A percentile compares a stretch with the other conserved stretches of the same genome.
Conservation (phyloP, 2,113 vertebrate species). For the Pycnonotus jocosus region DNA sequence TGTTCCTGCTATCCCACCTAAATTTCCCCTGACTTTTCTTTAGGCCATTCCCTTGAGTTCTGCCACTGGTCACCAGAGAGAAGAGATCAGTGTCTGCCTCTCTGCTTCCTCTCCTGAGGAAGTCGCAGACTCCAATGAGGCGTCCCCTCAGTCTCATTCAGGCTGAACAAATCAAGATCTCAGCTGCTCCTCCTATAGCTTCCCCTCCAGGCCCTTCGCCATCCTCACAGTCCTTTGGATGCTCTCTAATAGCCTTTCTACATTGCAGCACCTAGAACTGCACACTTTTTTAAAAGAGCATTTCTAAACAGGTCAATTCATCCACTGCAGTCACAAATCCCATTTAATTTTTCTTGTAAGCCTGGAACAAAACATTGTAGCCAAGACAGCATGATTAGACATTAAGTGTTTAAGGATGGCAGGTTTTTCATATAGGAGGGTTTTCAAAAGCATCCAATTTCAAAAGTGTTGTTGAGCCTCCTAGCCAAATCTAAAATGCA, state of each 20-base stretch:
- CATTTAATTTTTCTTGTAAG: not conserved
- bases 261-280: not conserved
- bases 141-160: not conserved
- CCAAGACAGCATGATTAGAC: not conserved
- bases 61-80: not conserved
- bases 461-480: not conserved
- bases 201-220: not conserved
- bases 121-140: not conserved
- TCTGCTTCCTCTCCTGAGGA: not conserved
- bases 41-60: rapidly evolving
- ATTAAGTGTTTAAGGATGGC: not conserved
- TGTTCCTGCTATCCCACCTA: not conserved
- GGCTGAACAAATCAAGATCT: not conserved
- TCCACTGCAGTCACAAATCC: not conserved
- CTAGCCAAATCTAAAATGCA: not conserved
- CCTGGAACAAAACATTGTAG: not conserved
- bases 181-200: not conserved
- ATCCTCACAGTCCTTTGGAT: not conserved
- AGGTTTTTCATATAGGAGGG: not conserved
- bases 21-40: not conserved
- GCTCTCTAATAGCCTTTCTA: not conserved
- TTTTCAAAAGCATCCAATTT: not conserved
- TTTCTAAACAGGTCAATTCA: not conserved
- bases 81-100: not conserved
- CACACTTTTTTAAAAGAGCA: not conserved